Conservation (phyloP, 2,113 vertebrate genomes). For the Mirza zaza region DNA sequence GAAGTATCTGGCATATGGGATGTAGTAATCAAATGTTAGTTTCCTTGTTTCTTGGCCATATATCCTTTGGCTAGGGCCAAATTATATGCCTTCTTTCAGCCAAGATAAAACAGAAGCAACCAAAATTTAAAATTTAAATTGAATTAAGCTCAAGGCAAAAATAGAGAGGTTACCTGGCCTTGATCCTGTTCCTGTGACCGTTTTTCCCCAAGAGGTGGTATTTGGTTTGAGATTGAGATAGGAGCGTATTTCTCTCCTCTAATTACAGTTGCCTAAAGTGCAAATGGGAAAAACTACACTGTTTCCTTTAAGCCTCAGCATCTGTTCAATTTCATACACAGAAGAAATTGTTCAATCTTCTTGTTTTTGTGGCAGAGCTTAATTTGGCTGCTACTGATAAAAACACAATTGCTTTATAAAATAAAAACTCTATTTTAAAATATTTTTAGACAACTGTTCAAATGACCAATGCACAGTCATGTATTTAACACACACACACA, state of each 20-base stretch:
- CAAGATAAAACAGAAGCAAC: not conserved
- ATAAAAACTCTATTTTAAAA: not conserved
- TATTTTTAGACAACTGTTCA: not conserved
- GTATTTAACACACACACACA: not conserved
- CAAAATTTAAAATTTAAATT: not conserved
- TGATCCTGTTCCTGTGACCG: not conserved
- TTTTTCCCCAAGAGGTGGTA: not conserved
- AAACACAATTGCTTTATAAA: not conserved
- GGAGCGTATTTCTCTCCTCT: not conserved
- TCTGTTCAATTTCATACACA: not conserved
- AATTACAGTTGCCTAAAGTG: not conserved
- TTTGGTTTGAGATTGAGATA: not conserved
- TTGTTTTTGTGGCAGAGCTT: not conserved
- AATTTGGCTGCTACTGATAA: not conserved
- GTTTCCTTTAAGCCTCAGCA: not conserved
- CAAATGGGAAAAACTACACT: not conserved
- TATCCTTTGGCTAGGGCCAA: not conserved
- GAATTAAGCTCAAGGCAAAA: not conserved
- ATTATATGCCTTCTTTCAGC: not conserved
- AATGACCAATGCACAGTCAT: not conserved
- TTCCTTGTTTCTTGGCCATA: not conserved
- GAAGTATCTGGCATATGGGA: not conserved
- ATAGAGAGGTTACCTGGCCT: not conserved
- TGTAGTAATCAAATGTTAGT: not conserved
- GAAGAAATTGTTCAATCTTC: not conserved